Percentiles rank a stretch among this genome's conserved stretches.
Conservation (phyloP, 2,797 vertebrate genomes). For the Pangasius krempfi region DNA sequence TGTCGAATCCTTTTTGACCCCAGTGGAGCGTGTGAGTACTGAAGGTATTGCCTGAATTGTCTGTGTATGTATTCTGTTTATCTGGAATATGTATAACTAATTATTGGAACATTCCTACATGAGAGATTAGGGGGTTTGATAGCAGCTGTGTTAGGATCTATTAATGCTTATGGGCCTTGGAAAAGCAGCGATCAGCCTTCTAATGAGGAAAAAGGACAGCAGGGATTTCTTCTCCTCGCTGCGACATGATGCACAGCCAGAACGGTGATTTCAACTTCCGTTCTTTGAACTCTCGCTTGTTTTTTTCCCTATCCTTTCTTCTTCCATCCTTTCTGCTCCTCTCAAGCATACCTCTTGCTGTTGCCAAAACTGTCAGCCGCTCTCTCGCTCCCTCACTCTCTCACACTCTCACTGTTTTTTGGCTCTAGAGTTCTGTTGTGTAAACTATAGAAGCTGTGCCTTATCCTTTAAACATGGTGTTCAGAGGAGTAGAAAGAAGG, state of each 20-base stretch:
- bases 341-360: neutral
- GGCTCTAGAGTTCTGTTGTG: slow-evolving; percentile 30
- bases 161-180: too few relatives aligned
- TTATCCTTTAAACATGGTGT: slow-evolving; percentile 49
- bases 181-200: neutral
- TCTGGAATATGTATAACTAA: neutral
- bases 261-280: neutral
- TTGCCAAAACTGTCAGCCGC: neutral
- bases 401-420: neutral
- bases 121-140: neutral
- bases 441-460: slow-evolving; percentile 40
- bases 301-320: neutral
- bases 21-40: neutral
- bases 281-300: neutral
- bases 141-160: neutral
- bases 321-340: neutral
- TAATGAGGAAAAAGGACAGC: slow-evolving; percentile 15
- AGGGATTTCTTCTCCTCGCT: neutral
- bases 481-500: slow-evolving; percentile 12
- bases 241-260: neutral
- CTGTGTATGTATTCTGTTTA: neutral
- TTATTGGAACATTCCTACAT: neutral
- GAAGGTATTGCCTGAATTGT: neutral
- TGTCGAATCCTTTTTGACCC: neutral
- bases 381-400: neutral